Evolutionary conservation across 2,888 invertebrate genomes (phyloP).

Genomic region (Dolichomitus sp.): DNA sequence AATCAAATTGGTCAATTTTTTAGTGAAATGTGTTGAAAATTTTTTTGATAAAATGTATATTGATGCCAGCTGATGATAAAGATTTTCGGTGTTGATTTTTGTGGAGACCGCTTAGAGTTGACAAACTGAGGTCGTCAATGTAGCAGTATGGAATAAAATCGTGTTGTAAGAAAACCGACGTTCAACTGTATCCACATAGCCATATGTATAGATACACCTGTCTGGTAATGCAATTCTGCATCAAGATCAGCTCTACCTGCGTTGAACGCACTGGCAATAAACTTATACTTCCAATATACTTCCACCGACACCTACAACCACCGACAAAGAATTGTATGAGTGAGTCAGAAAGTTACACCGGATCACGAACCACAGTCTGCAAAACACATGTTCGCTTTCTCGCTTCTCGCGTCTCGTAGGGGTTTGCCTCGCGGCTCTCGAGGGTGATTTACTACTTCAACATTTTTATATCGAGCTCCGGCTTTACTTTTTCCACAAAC

Average conservation of each 20-base stretch:
- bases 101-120: too few species aligned
- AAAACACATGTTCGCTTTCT: not conserved
- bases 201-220: not conserved
- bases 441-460: constrained; percentile 29
- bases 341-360: constrained; percentile 12
- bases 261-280: constrained; percentile 19
- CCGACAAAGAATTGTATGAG: constrained; percentile 18
- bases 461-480: constrained; percentile 27
- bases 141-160: too few species aligned
- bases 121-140: too few species aligned
- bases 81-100: too few species aligned
- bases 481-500: not conserved
- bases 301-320: constrained; percentile 3
- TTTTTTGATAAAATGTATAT: too few species aligned
- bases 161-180: not conserved
- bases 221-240: constrained; percentile 5
- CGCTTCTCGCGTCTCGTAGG: not conserved
- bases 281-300: constrained; percentile 10
- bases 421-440: constrained; percentile 28
- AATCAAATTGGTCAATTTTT: too few species aligned
- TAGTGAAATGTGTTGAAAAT: too few species aligned
- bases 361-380: constrained; percentile 20
- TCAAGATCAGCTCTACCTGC: constrained; percentile 22
- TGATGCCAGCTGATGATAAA: too few species aligned
- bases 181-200: not conserved